These are phyloP conservation scores for Xiphophorus maculatus DNA, from an alignment of 2,113 vertebrate species.

Conservation along the genomic window DNA sequence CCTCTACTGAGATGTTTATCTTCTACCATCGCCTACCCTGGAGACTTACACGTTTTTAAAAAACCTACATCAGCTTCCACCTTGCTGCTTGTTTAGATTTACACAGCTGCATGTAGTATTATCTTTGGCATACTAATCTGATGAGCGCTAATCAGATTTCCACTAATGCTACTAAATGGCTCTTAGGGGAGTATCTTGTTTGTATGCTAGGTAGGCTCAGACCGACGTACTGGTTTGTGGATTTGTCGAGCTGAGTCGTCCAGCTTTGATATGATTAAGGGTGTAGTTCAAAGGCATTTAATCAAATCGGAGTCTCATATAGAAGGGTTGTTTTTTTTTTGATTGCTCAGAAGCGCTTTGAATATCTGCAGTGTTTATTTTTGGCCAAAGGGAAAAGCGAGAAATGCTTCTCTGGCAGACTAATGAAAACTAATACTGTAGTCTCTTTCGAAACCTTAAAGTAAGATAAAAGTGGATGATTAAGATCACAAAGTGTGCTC, in stretches of 20 bases:
- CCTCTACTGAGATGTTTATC: constrained; percentile 32
- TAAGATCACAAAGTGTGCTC: constrained; percentile 6
- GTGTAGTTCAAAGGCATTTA: constrained; percentile 13
- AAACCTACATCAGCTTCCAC: background rate
- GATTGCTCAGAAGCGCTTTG: constrained; percentile 20
- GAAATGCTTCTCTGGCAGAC: background rate
- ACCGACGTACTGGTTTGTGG: constrained; percentile 32
- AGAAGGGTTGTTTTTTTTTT: background rate
- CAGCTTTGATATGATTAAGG: constrained; percentile 44
- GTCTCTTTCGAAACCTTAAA: background rate
- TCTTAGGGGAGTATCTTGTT: constrained; percentile 53
- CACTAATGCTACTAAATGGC: constrained; percentile 58
- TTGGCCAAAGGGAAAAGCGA: background rate
- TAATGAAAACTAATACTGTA: background rate
- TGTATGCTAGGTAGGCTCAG: constrained; percentile 30
- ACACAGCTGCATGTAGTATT: constrained; percentile 2
- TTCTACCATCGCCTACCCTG: constrained; percentile 15
- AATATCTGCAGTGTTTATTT: background rate
- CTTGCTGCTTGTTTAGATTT: constrained; percentile 8
- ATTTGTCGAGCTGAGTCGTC: constrained; percentile 38
- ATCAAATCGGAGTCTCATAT: constrained; percentile 10
- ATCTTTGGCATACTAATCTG: constrained; percentile 50
- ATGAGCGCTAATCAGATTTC: constrained; percentile 56
- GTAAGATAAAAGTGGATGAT: background rate
- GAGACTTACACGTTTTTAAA: constrained; percentile 9